Evolutionary conservation across 2,113 vertebrate genomes (phyloP).

Genomic region (Camelus dromedarius): DNA sequence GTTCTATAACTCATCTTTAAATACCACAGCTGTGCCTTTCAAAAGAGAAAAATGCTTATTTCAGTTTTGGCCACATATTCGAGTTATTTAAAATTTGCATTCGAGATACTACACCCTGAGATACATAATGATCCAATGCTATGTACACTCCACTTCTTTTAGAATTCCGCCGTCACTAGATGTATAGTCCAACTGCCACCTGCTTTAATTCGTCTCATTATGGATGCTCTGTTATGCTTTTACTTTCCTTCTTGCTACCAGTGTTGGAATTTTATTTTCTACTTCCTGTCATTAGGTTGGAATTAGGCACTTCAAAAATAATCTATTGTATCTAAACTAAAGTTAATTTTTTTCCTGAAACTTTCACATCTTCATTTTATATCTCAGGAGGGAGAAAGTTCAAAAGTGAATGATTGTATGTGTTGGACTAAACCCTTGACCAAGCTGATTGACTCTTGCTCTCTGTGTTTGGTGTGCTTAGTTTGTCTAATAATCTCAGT

Average conservation of each 20-base stretch:
- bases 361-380: constrained; percentile 5
- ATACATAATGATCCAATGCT: neutral
- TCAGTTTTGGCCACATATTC: constrained; percentile 36
- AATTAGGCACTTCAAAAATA: neutral
- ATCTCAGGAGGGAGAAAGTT: neutral
- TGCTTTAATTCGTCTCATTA: neutral
- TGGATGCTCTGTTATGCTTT: neutral
- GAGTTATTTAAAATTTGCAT: constrained; percentile 41
- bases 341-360: neutral
- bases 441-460: neutral
- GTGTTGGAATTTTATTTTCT: neutral
- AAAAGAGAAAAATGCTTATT: constrained; percentile 55
- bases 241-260: neutral
- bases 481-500: neutral
- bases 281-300: neutral
- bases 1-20: constrained; percentile 71
- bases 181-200: neutral
- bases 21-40: constrained; percentile 76
- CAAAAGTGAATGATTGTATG: neutral
- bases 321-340: neutral
- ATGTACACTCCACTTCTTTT: neutral
- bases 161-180: constrained; percentile 3
- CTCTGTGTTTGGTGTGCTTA: neutral
- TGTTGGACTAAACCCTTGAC: neutral
- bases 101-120: neutral